These are phyloP conservation scores for Festucalex cinctus DNA, from an alignment of 2,113 vertebrate species.

Conservation along the genomic window DNA sequence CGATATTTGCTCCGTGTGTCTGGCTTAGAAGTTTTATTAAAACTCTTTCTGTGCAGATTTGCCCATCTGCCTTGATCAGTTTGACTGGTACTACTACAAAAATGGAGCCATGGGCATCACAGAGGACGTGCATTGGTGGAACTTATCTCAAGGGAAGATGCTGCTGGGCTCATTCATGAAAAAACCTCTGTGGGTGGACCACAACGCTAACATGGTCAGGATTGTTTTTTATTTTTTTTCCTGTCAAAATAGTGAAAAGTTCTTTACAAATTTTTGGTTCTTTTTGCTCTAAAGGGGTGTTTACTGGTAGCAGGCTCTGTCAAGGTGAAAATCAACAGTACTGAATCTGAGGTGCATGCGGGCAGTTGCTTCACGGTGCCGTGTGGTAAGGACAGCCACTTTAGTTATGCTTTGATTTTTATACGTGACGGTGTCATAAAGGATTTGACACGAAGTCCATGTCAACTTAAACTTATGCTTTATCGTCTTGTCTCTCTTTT, in stretches of 20 bases:
- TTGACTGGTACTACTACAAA: conserved; percentile 68
- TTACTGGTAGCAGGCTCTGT: conserved; percentile 67
- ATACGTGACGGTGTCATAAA: too few species aligned
- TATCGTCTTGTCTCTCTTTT: neutral
- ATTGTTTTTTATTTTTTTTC: neutral
- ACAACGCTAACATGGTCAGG: conserved; percentile 60
- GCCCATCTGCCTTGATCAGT: conserved; percentile 59
- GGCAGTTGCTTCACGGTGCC: conserved; percentile 68
- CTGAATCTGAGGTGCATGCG: conserved; percentile 31
- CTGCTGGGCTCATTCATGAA: conserved; percentile 72
- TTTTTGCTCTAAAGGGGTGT: conserved; percentile 56
- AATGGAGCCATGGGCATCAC: conserved; percentile 60
- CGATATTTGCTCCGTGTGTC: too few species aligned
- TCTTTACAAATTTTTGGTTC: neutral
- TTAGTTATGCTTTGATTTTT: too few species aligned
- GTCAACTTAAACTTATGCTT: too few species aligned
- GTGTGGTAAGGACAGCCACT: conserved; percentile 54
- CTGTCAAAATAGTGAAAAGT: neutral
- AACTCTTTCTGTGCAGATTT: conserved; percentile 10
- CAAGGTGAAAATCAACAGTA: conserved; percentile 48
- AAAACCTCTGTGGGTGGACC: conserved; percentile 73
- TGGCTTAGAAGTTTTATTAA: neutral
- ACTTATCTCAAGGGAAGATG: conserved; percentile 64
- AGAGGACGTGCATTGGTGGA: conserved; percentile 49
- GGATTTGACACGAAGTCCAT: too few species aligned